Percentiles rank a stretch among this genome's conserved stretches.
phyloP scores from a whole-genome alignment of 2,797 vertebrate species.

The Urocyon cinereoargenteus region DNA sequence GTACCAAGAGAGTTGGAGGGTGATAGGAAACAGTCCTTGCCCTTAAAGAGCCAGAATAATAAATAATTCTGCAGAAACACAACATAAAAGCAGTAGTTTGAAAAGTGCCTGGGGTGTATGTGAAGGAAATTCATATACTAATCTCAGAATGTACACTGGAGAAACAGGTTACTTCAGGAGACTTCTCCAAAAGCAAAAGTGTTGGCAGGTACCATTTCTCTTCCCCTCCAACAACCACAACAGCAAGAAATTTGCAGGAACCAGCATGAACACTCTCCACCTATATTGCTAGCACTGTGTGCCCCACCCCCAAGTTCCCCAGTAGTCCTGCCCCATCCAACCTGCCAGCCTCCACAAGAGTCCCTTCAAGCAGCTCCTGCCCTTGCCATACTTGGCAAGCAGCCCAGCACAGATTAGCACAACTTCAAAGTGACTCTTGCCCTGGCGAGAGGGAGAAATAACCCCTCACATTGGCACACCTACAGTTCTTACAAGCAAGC shows the following conservation, averaged over 20 bases:
- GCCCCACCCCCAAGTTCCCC: neutral
- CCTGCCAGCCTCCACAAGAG: neutral
- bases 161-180: neutral
- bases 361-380: neutral
- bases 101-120: neutral
- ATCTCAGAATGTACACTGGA: neutral
- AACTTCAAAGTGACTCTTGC: neutral
- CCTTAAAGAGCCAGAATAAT: neutral
- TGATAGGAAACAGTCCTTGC: neutral
- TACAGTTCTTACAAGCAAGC: neutral
- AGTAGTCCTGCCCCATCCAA: neutral
- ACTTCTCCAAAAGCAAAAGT: neutral
- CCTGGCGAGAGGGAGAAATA: neutral
- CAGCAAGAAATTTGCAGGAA: neutral
- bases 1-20: neutral
- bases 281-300: neutral
- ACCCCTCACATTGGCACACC: neutral
- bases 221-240: neutral
- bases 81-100: neutral
- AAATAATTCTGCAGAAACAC: neutral
- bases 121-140: neutral
- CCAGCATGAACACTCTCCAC: neutral
- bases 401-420: neutral
- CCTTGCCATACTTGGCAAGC: neutral
- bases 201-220: neutral